Evolutionary conservation across 2,797 vertebrate genomes (phyloP), one percentile per base, ranked within the genome.

Genomic region (Atherinosoma microstoma): DNA sequence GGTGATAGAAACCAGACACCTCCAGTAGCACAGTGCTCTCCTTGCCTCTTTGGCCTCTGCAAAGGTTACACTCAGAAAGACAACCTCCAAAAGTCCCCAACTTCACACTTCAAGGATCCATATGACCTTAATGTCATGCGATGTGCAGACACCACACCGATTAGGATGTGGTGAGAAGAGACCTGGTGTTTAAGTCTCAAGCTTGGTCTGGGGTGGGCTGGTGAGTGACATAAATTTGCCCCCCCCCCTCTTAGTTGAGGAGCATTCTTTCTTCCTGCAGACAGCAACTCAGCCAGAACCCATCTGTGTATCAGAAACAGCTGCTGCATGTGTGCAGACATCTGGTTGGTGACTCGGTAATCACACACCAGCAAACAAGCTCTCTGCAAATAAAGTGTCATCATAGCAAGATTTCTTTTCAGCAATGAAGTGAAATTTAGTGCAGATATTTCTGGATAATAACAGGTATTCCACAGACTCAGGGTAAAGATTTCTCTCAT

Each of bases 271-370:
- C 65, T 79, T 78, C 83, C 72, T 84, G 78, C 79, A 58, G 54
- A 68, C 58, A 76, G 67, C 70, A 64, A 77, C 76, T 82, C 68
- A 76, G 72, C 73, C 83, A 79, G 66, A 86, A 63, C 80, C 80
- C 87, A 86, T 92, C 85, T 85, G 83, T 80, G 75, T 75, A 79
- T 83, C 73, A 84, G 76, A 84, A 89, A 73, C 91, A 92, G 90
- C 84, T 88, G 84, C 82, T 2, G 60, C 75, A 79, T 84, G 85
- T 80, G 78, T 80, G 79, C 64, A 73, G 84, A 82, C 91, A 89
- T 92, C 89, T 91, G 87, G 69, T 72, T 56, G 68, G 83, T 75
- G 73, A 84, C 83, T 75, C 53, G 64, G 70, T 68, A 77, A 78
- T 58, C 80, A 59, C 40, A 61, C 13, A 4, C 61, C 53, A 65